These are phyloP conservation scores for Falco peregrinus DNA, from an alignment of 2,797 vertebrate species.

Conservation along the genomic window DNA sequence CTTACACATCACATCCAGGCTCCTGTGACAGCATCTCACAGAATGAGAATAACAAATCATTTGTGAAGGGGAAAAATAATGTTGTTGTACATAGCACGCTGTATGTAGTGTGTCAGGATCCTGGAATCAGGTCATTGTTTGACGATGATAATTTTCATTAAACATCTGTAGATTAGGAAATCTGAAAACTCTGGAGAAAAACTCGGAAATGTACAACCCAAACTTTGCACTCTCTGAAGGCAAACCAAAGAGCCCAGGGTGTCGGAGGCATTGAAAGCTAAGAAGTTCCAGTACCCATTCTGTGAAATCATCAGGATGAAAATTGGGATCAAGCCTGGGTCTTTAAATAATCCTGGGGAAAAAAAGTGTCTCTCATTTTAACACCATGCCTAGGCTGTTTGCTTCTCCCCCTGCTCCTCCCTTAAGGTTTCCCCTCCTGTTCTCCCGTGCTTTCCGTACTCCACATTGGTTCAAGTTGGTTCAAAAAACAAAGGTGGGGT, in stretches of 20 bases:
- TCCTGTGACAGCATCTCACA: background rate
- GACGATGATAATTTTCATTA: background rate
- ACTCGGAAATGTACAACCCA: background rate
- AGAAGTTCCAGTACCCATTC: rapidly evolving
- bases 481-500: no score
- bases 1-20: background rate
- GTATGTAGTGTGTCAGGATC: background rate
- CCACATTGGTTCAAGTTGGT: background rate
- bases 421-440: background rate
- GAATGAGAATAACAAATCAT: background rate
- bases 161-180: background rate
- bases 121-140: background rate
- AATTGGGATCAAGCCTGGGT: background rate
- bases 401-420: background rate
- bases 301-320: background rate
- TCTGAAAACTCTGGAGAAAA: background rate
- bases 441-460: background rate
- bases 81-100: background rate
- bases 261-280: background rate
- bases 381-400: rapidly evolving
- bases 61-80: background rate
- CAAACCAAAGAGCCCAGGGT: background rate
- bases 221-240: background rate
- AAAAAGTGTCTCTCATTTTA: background rate
- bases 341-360: background rate